Conservation (phyloP, 53 echinoderm and acorn worm genomes). For the Temnopleurus reevesii region DNA sequence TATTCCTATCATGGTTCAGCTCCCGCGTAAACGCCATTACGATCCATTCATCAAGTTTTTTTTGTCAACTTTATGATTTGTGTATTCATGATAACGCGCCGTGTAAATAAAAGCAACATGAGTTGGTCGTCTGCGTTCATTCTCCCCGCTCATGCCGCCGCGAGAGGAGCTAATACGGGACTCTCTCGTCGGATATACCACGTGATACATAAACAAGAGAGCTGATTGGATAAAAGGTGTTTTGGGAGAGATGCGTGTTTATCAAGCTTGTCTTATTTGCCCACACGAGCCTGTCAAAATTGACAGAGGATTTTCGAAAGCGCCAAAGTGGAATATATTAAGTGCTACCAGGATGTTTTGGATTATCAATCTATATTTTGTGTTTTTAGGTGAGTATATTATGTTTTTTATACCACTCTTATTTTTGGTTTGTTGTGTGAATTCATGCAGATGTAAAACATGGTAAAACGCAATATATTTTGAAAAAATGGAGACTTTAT, state of each 20-base stretch:
- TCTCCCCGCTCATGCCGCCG: background rate
- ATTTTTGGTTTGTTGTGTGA: background rate
- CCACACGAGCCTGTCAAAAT: background rate
- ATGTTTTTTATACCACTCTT: background rate
- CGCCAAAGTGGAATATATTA: constrained; percentile 24
- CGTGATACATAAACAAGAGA: background rate
- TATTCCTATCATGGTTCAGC: background rate
- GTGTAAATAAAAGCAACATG: background rate
- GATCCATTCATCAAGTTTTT: background rate
- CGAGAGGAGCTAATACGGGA: background rate
- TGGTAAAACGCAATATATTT: too few species aligned
- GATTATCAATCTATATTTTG: constrained; percentile 29
- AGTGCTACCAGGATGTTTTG: constrained; percentile 18
- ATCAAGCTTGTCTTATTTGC: background rate
- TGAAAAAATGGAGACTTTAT: too few species aligned
- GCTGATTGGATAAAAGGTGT: constrained; percentile 35
- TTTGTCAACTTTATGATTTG: background rate
- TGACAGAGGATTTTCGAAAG: constrained; percentile 1
- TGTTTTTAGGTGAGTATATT: background rate
- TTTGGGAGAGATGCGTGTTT: constrained; percentile 19
- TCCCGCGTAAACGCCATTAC: background rate
- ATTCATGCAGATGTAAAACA: too few species aligned
- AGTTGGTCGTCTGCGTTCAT: background rate
- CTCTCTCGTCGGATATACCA: constrained; percentile 1
- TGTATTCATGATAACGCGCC: constrained; percentile 2